Evolutionary conservation across 2,113 vertebrate genomes (phyloP), one percentile per base, ranked within the genome.

Genomic region (Verasper variegatus): DNA sequence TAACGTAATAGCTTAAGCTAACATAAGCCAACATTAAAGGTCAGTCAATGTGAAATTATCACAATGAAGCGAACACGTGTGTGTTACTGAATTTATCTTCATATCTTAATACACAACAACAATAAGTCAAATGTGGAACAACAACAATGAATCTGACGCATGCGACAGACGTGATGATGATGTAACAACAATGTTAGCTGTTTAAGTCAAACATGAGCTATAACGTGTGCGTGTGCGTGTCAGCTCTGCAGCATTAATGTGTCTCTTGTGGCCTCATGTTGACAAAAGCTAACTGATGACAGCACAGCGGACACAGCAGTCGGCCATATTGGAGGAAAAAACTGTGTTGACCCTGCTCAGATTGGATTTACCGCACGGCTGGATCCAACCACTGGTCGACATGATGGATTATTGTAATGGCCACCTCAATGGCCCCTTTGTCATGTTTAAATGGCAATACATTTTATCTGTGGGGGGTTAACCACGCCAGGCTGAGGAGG

Each of bases 351-450:
- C 97, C 96, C 96, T 95, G 95, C 91, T 95, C 90, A 96, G 97
- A 98, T 97, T 97, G 96, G 95, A 96, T 97, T 96, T 97, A 96
- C 94, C 95, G 96, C 94, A 90, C 93, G 91, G 94, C 93, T 95
- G 95, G 95, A 95, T 95, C 95, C 93, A 89, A 93, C 93, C 95
- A 95, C 94, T 94, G 96, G 93, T 85, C 94, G 95, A 96, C 96
- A 97, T 97, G 96, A 98, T 97, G 96, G 96, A 97, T 98, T 97
- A 97, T 97, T 96, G 95, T 97, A 97, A 98, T 96, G 96, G 95
- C 94, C 94, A 57, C 93, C 95, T 95, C 95, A 83, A 93, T 91
- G 95, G 95, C 95, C 96, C 95, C 96, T 96, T 96, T 96, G 96
- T 96, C 96, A 96, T 96, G 95, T 97, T 98, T 98, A 98, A 97